Base-by-base conservation (phyloP, 2,113 vertebrate species). In the Mionectes macconnelli region DNA sequence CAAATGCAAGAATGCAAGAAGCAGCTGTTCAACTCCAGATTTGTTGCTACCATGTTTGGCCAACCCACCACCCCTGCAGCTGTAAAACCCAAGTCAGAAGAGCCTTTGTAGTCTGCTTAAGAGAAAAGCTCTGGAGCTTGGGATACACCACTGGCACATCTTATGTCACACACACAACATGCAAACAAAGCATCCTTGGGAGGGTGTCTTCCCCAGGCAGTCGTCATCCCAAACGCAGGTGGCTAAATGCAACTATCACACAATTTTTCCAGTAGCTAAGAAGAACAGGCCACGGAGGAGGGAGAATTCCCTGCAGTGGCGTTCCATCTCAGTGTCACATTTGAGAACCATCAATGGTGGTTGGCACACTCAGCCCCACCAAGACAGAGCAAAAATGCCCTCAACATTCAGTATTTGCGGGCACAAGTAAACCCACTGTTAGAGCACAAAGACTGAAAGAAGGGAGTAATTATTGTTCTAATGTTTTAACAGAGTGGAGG, bases 291-390 rank as follows among this genome's bases (percentile, higher is more conserved):
- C 28, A 31, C 23, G 56, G 35, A 53, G 35, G 8, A 87, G 8
- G 5, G 9, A 74, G 78, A 87, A 87, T 25, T 63, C 55, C 55
- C 50, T 39, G 45, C 39, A 27, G 7, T 6, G 6, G 37, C 19
- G 27, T 9, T 78, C 31, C 27, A 21, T 27, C 74, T 70, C 90
- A 75, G 1, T 35, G 24, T 39, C 28, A 68, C 35, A 20, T n/a
- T 50, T 56, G 19, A 82, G 39, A 89, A 70, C 37, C 12, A 4
- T 31, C 22, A 87, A 56, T 44, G 49, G 47, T 25, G 40, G 9
- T 42, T 87, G 74, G 30, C 33, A 87, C 35, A 12, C 4, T 5
- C 9, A 3, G 66, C 52, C 39, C 23, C 0, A 0, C 10, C 10
- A 44, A 55, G 74, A 53, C 76, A 13, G 8, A 52, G 8, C 30